Evolutionary conservation across 2,113 vertebrate genomes (phyloP).

Genomic region (Proterorhinus semilunaris): DNA sequence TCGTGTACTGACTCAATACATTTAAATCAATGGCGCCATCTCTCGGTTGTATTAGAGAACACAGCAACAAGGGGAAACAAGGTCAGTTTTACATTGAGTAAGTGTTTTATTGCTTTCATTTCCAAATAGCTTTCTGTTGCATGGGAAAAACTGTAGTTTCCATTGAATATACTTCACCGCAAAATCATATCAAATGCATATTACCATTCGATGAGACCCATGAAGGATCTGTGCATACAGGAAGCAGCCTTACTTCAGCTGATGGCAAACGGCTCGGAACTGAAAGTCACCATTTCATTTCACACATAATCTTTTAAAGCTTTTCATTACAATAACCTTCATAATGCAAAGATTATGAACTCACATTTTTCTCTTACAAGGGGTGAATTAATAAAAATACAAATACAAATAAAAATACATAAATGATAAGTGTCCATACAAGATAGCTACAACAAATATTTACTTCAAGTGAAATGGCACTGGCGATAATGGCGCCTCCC

Average conservation of each 20-base stretch:
- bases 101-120: slow-evolving; percentile 78
- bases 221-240: slow-evolving; percentile 44
- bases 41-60: slow-evolving; percentile 50
- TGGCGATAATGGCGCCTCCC: slow-evolving; percentile 52
- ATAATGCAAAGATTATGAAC: slow-evolving; percentile 54
- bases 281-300: slow-evolving; percentile 63
- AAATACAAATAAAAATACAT: slow-evolving; percentile 4
- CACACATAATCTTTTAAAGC: slow-evolving; percentile 63
- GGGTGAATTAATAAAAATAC: slow-evolving; percentile 26
- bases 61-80: slow-evolving; percentile 9
- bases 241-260: slow-evolving; percentile 45
- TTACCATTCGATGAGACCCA: slow-evolving; percentile 54
- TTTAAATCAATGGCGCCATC: slow-evolving; percentile 55
- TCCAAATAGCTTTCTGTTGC: slow-evolving; percentile 67
- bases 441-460: slow-evolving; percentile 54
- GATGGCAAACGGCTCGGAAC: slow-evolving; percentile 50
- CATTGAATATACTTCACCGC: slow-evolving; percentile 53
- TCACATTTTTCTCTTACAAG: slow-evolving; percentile 41
- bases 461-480: slow-evolving; percentile 52
- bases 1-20: background rate
- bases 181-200: slow-evolving; percentile 61
- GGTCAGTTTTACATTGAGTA: slow-evolving; percentile 38
- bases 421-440: slow-evolving; percentile 40
- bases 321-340: slow-evolving; percentile 56
- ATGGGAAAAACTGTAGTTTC: slow-evolving; percentile 52